These are phyloP conservation scores for Falco novaeseelandiae DNA, from an alignment of 2,797 vertebrate genomes.

Conservation along the genomic window DNA sequence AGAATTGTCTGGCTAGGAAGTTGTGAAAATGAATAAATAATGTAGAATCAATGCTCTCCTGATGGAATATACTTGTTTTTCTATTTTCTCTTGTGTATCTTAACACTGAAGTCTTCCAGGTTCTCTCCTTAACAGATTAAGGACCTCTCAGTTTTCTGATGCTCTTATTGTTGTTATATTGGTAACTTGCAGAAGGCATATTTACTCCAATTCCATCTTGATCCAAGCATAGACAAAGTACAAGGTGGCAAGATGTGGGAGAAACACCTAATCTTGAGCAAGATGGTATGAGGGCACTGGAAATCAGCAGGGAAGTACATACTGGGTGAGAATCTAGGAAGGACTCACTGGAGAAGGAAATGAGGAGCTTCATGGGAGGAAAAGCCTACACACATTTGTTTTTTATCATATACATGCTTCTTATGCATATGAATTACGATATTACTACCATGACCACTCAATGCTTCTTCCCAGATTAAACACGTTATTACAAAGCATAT, in stretches of 20 bases:
- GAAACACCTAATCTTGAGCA: not conserved
- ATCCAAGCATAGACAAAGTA: not conserved
- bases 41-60: not conserved
- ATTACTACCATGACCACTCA: not conserved
- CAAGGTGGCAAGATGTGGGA: not conserved
- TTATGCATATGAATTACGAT: not conserved
- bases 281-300: not conserved
- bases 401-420: not conserved
- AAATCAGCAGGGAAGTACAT: not conserved
- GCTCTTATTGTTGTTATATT: not conserved
- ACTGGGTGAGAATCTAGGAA: not conserved
- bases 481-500: not conserved
- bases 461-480: not conserved
- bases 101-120: not conserved
- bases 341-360: not conserved
- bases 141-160: not conserved
- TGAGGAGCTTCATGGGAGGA: not conserved
- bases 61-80: not conserved
- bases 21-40: not conserved
- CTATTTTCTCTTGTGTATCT: not conserved
- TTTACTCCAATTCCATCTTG: not conserved
- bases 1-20: not conserved
- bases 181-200: not conserved
- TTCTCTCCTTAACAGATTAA: not conserved
- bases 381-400: not conserved